A percentile compares a stretch with the other conserved stretches of the same genome.
phyloP scores from a whole-genome alignment of 1,140 invertebrate species.

The Aricia agestis region DNA sequence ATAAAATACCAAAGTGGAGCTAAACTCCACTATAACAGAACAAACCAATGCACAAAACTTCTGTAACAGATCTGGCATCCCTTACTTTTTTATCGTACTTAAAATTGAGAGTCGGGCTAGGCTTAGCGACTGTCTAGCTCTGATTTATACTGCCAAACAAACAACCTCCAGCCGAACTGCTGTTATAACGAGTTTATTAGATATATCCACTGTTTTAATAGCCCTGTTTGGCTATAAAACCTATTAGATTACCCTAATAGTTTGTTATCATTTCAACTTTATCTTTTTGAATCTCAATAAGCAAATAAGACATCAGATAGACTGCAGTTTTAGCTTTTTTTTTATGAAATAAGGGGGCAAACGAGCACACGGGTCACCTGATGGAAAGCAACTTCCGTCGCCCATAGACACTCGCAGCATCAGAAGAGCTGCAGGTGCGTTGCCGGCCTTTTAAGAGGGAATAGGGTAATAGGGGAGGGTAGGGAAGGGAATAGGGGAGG shows the following conservation, averaged over 20 bases:
- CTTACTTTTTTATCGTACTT: constrained; percentile 23
- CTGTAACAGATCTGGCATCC: constrained; percentile 6
- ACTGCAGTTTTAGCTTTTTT: too few species aligned
- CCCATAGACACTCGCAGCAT: too few species aligned
- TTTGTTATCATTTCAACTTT: neutral
- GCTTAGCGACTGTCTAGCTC: constrained; percentile 19
- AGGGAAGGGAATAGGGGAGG: too few species aligned
- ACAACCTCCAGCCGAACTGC: constrained; percentile 24
- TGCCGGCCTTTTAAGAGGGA: too few species aligned
- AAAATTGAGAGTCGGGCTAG: constrained; percentile 23
- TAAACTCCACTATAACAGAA: too few species aligned
- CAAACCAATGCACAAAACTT: neutral
- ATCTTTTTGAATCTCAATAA: neutral
- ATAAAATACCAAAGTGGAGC: too few species aligned
- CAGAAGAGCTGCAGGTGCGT: too few species aligned
- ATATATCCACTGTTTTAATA: constrained; percentile 20
- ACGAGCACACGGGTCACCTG: too few species aligned
- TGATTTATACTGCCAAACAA: constrained; percentile 29
- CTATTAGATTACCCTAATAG: neutral
- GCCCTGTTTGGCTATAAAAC: neutral
- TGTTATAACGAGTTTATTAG: constrained; percentile 19
- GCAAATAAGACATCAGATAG: too few species aligned
- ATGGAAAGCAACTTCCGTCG: too few species aligned
- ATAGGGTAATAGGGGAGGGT: too few species aligned
- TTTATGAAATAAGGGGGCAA: too few species aligned